Percentiles rank a stretch among this genome's conserved stretches.
These are phyloP conservation scores for Zosterops borbonicus DNA, from an alignment of 2,113 vertebrate species.

Conservation along the genomic window DNA sequence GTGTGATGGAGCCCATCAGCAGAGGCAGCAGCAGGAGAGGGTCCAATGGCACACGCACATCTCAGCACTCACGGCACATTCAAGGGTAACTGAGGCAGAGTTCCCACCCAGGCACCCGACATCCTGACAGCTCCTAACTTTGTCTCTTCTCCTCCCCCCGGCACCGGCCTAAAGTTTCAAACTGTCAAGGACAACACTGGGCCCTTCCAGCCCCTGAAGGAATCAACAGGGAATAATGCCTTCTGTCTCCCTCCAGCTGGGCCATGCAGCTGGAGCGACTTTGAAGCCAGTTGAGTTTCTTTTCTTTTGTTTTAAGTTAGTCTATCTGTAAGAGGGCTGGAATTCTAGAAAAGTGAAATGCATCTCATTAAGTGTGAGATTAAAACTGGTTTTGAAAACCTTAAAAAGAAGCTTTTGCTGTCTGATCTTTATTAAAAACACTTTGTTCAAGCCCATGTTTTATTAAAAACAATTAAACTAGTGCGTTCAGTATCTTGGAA, in stretches of 20 bases:
- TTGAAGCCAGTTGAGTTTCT: constrained; percentile 19
- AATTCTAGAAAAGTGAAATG: neutral
- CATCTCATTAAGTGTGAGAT: neutral
- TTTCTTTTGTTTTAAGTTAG: neutral
- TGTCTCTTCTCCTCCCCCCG: neutral
- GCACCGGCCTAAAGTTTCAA: neutral
- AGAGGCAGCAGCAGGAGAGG: neutral
- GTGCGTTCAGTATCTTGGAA: neutral
- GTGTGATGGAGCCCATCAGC: neutral
- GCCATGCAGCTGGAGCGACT: constrained; percentile 3
- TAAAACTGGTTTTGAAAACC: neutral
- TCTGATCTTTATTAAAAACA: constrained; percentile 6
- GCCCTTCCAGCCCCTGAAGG: neutral
- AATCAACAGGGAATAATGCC: neutral
- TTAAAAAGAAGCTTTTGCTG: neutral
- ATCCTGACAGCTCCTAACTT: neutral
- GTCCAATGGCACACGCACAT: fast-evolving
- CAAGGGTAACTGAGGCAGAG: neutral
- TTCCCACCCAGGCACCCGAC: neutral
- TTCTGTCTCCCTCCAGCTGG: constrained; percentile 7
- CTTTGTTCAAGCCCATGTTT: neutral
- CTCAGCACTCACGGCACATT: neutral
- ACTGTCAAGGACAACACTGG: neutral
- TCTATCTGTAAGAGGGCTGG: neutral
- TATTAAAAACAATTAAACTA: neutral